Evolutionary conservation across 2,113 vertebrate species (phyloP).

Genomic region (Conger conger): DNA sequence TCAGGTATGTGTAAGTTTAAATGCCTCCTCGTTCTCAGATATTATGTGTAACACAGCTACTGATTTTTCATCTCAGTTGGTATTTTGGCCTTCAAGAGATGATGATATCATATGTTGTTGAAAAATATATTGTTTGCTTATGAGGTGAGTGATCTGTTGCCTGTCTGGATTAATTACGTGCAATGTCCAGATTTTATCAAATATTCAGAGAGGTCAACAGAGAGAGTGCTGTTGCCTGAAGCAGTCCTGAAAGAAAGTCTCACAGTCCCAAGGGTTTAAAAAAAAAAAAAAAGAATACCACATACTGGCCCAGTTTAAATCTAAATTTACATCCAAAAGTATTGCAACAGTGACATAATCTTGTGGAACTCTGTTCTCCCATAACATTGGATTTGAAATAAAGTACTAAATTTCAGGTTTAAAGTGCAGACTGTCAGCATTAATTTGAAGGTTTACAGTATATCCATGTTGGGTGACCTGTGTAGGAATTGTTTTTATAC

Average conservation of each 20-base stretch:
- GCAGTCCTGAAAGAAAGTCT: neutral
- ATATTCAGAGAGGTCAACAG: conserved; percentile 23
- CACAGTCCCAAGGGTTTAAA: neutral
- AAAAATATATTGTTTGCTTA: neutral
- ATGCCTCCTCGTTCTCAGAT: no score
- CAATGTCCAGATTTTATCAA: conserved; percentile 16
- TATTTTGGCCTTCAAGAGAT: neutral
- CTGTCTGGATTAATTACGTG: conserved; percentile 5
- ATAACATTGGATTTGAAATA: no score
- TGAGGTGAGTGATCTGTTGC: neutral
- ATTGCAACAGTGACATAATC: no score
- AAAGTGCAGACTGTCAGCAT: no score
- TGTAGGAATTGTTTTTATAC: no score
- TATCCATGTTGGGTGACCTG: no score
- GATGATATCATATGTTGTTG: neutral
- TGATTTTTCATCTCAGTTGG: neutral
- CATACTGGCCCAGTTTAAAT: neutral
- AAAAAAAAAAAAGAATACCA: no score
- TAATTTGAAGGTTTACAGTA: no score
- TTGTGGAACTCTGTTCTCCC: no score
- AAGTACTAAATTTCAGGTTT: no score
- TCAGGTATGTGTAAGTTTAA: neutral
- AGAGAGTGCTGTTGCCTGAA: conserved; percentile 7
- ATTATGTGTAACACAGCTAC: neutral
- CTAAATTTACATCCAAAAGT: no score